These are phyloP conservation scores for Galeopsomyia nigrocyanea DNA, from an alignment of 2,888 invertebrate genomes.

Conservation along the genomic window DNA sequence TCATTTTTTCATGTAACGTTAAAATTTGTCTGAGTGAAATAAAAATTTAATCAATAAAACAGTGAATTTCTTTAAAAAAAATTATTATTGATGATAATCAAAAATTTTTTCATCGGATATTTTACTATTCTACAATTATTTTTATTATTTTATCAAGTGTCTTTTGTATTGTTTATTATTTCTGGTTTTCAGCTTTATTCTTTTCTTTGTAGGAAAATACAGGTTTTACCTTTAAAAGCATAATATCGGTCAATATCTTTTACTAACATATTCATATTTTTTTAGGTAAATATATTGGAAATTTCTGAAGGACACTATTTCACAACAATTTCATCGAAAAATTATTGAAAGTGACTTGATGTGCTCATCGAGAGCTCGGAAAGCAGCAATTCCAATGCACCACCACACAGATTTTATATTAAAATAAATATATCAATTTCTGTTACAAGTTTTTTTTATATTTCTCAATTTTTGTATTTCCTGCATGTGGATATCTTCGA, in stretches of 20 bases:
- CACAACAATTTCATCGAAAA: no score
- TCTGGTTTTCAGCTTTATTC: neutral
- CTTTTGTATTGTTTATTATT: neutral
- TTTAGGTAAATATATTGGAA: slow-evolving; percentile 12
- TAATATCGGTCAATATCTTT: neutral
- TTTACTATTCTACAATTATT: no score
- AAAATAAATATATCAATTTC: no score
- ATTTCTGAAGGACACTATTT: no score
- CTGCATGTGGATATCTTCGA: no score
- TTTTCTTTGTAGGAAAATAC: no score
- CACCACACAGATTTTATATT: no score
- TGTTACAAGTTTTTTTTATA: neutral
- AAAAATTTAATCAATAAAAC: slow-evolving; percentile 60
- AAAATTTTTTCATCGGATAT: neutral
- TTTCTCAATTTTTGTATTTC: neutral
- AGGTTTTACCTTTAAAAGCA: no score
- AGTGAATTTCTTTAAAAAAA: slow-evolving; percentile 59
- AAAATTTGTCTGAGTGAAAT: slow-evolving; percentile 60
- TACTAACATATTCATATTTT: slow-evolving; percentile 32
- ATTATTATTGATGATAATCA: slow-evolving; percentile 1
- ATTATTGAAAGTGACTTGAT: no score
- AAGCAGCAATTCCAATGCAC: no score
- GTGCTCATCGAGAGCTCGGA: no score
- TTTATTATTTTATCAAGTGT: no score
- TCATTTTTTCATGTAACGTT: slow-evolving; percentile 60